phyloP scores from a whole-genome alignment of 2,888 invertebrate genomes.

The Chymomyza amoena region DNA sequence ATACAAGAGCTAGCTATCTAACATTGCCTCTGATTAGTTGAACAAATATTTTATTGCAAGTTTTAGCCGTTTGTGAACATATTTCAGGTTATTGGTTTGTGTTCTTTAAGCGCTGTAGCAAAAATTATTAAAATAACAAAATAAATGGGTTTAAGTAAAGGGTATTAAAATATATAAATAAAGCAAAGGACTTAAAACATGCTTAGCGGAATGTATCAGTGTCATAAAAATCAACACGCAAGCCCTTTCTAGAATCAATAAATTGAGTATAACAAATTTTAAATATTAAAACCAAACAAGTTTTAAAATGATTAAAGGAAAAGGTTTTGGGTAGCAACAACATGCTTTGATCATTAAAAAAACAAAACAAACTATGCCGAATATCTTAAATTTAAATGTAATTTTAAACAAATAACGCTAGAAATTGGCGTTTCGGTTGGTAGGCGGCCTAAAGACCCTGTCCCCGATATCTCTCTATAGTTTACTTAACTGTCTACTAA shows the following conservation, averaged over 20 bases:
- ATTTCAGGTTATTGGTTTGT: neutral
- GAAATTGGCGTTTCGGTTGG: conserved; percentile 22
- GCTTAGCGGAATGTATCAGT: conserved; percentile 34
- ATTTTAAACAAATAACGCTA: conserved; percentile 13
- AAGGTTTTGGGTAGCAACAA: conserved; percentile 28
- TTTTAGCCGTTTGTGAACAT: conserved; percentile 50
- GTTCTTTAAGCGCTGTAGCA: neutral
- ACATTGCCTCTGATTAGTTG: conserved; percentile 37
- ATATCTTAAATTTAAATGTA: conserved; percentile 2
- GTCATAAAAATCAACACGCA: conserved; percentile 1
- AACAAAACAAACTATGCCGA: no score
- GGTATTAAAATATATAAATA: conserved; percentile 12
- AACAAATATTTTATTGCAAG: conserved; percentile 60
- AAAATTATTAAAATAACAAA: neutral
- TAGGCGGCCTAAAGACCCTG: conserved; percentile 20
- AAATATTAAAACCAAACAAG: conserved; percentile 23
- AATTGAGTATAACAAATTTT: neutral
- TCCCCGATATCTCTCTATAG: conserved; percentile 16
- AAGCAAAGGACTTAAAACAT: conserved; percentile 10
- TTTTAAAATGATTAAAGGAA: conserved; percentile 22
- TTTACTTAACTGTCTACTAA: conserved; percentile 40
- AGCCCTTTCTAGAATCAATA: neutral
- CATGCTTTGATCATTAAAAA: conserved; percentile 21
- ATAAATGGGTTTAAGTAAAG: neutral
- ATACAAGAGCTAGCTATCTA: neutral